Evolutionary conservation across 2,113 vertebrate species (phyloP).

Genomic region (Tachuris rubrigastra): DNA sequence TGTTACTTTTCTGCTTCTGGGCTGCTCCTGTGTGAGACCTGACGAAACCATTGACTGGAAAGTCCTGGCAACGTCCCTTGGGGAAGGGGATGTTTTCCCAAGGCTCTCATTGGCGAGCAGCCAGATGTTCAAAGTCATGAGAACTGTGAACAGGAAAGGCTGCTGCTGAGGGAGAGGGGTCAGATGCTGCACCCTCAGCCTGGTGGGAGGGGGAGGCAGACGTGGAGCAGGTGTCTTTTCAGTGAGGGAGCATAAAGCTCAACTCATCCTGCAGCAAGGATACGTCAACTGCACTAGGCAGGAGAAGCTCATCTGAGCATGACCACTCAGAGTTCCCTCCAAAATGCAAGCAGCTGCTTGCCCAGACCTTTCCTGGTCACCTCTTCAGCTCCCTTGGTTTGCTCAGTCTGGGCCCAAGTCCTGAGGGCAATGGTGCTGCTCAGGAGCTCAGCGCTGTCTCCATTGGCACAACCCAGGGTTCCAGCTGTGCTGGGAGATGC

Average conservation of each 20-base stretch:
- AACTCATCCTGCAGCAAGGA: background rate
- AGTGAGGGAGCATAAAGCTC: rapidly evolving
- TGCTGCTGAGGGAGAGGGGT: background rate
- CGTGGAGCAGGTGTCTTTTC: background rate
- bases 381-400: background rate
- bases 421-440: background rate
- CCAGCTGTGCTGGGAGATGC: background rate
- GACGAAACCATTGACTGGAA: background rate
- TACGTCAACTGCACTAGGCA: background rate
- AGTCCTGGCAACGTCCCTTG: rapidly evolving
- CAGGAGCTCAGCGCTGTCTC: rapidly evolving
- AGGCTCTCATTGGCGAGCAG: background rate
- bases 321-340: background rate
- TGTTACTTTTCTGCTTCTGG: background rate
- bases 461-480: rapidly evolving
- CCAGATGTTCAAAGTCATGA: background rate
- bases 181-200: background rate
- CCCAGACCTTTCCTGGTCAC: background rate
- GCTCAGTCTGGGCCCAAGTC: background rate
- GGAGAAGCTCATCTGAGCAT: background rate
- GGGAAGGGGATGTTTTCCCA: background rate
- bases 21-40: background rate
- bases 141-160: background rate
- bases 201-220: background rate
- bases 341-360: background rate